Percentiles rank a stretch among this genome's conserved stretches.
Conservation (phyloP, 2,888 invertebrate species). For the Cephus runcator region DNA sequence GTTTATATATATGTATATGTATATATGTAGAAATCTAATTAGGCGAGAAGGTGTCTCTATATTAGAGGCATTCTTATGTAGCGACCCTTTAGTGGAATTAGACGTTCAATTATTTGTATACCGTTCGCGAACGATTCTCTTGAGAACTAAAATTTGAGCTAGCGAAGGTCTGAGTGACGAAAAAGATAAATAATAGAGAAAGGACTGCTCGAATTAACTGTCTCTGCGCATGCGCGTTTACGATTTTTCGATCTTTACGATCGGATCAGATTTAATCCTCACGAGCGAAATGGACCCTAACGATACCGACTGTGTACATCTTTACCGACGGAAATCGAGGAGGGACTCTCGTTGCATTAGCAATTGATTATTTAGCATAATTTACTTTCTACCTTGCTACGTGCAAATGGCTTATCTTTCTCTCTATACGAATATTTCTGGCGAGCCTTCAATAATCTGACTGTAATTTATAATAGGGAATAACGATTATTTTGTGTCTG, state of each 20-base stretch:
- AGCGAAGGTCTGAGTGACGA: neutral
- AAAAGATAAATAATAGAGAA: neutral
- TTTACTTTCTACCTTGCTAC: neutral
- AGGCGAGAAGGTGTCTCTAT: constrained; percentile 45
- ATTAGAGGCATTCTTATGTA: constrained; percentile 44
- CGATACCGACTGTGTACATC: neutral
- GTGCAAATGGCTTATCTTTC: neutral
- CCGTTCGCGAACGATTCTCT: neutral
- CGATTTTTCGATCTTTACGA: neutral
- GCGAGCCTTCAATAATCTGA: neutral
- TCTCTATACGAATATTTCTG: neutral
- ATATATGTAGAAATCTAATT: constrained; percentile 20
- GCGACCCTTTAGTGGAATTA: neutral
- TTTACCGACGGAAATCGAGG: neutral
- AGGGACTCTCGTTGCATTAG: neutral
- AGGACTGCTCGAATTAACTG: neutral
- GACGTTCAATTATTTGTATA: neutral
- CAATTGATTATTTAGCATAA: neutral
- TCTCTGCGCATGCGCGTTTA: neutral
- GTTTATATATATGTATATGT: constrained; percentile 20
- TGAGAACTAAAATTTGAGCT: neutral
- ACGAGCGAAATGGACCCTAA: neutral
- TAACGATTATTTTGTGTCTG: neutral
- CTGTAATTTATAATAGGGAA: neutral
- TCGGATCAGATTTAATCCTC: neutral